Evolutionary conservation across 2,888 invertebrate genomes (phyloP).

Genomic region (Drosophila incognita): DNA sequence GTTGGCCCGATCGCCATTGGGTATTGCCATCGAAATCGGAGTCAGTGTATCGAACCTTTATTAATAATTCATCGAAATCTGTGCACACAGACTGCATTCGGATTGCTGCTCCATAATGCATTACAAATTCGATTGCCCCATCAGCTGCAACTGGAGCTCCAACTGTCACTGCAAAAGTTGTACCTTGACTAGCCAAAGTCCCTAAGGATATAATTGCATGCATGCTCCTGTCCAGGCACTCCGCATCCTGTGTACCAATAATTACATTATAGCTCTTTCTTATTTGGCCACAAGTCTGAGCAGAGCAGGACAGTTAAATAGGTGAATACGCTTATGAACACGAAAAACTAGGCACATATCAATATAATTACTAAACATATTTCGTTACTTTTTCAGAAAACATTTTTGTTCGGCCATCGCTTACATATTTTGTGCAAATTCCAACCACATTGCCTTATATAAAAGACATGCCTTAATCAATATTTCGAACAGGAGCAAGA

Average conservation of each 20-base stretch:
- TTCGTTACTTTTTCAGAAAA: background rate
- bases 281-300: slow-evolving; percentile 37
- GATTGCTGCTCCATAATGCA: slow-evolving; percentile 72
- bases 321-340: background rate
- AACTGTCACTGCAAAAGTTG: slow-evolving; percentile 1
- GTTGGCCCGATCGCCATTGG: slow-evolving; percentile 49
- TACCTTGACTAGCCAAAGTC: slow-evolving; percentile 8
- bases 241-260: slow-evolving; percentile 50
- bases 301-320: background rate
- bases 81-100: slow-evolving; percentile 28
- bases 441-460: background rate
- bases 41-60: slow-evolving; percentile 39
- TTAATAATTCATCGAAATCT: slow-evolving; percentile 72
- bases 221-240: slow-evolving; percentile 4
- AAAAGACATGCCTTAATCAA: slow-evolving; percentile 17
- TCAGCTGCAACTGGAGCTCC: slow-evolving; percentile 13
- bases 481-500: slow-evolving; percentile 6
- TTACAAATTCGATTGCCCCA: slow-evolving; percentile 65
- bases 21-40: slow-evolving; percentile 25
- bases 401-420: background rate
- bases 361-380: background rate
- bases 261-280: slow-evolving; percentile 41
- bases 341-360: background rate
- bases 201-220: slow-evolving; percentile 28
- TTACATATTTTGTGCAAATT: background rate